Percentiles rank a stretch among this genome's conserved stretches.
These are phyloP conservation scores for Lasioglossum albipes DNA, from an alignment of 1,140 invertebrate species.

Conservation along the genomic window DNA sequence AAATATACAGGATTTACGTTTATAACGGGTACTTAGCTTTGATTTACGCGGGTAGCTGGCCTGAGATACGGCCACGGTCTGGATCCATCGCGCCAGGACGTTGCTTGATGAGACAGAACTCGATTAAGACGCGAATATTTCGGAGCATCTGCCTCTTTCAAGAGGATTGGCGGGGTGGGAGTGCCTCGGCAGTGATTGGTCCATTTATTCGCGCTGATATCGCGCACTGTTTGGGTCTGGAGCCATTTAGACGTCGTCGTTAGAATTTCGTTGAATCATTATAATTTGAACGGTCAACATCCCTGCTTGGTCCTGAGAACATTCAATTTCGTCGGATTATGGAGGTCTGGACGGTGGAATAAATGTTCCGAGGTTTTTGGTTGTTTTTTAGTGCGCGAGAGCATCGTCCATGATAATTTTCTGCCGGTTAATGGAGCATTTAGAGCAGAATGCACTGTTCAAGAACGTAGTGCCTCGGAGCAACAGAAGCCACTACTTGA, in stretches of 20 bases:
- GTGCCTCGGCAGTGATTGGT: background rate
- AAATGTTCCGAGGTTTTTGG: background rate
- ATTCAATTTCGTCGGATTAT: no score
- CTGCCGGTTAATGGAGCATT: background rate
- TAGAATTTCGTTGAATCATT: background rate
- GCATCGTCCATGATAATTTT: background rate
- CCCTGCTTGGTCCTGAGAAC: no score
- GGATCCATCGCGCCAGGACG: background rate
- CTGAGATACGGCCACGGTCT: background rate
- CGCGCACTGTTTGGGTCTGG: background rate
- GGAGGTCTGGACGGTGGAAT: no score
- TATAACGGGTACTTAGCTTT: conserved; percentile 19
- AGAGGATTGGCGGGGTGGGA: background rate
- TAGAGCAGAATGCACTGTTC: background rate
- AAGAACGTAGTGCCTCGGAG: background rate
- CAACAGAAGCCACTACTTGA: background rate
- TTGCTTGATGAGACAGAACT: background rate
- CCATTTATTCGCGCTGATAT: background rate
- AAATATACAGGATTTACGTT: conserved; percentile 34
- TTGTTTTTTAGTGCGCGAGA: background rate
- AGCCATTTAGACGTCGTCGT: background rate
- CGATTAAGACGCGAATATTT: conserved; percentile 25
- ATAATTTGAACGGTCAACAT: no score
- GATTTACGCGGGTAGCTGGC: conserved; percentile 16
- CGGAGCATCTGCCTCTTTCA: background rate